Percentiles rank a stretch among this genome's conserved stretches.
Conservation (phyloP, 2,888 invertebrate genomes). For the Glaucopsyche alexis region DNA sequence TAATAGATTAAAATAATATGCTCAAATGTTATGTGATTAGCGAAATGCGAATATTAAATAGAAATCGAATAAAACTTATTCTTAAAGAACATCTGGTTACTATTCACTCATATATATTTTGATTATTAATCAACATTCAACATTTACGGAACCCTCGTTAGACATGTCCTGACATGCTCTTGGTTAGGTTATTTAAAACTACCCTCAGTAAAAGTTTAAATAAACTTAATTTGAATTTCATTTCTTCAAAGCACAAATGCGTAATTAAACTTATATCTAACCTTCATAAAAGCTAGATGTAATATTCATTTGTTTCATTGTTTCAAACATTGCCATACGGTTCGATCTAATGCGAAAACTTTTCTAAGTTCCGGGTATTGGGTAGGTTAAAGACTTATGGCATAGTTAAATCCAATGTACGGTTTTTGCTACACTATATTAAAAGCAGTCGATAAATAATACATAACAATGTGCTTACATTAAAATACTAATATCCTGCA, state of each 20-base stretch:
- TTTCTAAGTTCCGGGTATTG: not conserved
- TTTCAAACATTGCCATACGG: not conserved
- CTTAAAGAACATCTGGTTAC: too few relatives aligned
- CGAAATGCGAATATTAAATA: too few relatives aligned
- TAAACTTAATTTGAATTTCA: not conserved
- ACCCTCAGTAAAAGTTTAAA: not conserved
- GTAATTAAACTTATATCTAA: not conserved
- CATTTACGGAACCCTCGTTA: too few relatives aligned
- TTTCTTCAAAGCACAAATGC: not conserved
- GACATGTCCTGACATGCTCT: too few relatives aligned
- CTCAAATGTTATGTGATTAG: too few relatives aligned
- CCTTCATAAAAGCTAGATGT: not conserved
- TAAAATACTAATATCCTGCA: conserved; percentile 31
- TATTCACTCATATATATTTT: too few relatives aligned
- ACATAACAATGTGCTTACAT: not conserved
- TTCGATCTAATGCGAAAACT: not conserved
- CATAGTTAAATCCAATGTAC: not conserved
- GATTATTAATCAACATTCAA: too few relatives aligned
- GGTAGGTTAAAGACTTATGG: too few relatives aligned
- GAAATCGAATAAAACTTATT: too few relatives aligned
- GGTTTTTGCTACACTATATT: too few relatives aligned
- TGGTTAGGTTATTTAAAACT: not conserved
- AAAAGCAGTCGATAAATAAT: not conserved
- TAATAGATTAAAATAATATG: too few relatives aligned
- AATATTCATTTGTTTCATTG: not conserved